Evolutionary conservation across 92 coral and sea anemone genomes (phyloP), one percentile per base, ranked within the genome.

Genomic region (Virgularia gustaviana): DNA sequence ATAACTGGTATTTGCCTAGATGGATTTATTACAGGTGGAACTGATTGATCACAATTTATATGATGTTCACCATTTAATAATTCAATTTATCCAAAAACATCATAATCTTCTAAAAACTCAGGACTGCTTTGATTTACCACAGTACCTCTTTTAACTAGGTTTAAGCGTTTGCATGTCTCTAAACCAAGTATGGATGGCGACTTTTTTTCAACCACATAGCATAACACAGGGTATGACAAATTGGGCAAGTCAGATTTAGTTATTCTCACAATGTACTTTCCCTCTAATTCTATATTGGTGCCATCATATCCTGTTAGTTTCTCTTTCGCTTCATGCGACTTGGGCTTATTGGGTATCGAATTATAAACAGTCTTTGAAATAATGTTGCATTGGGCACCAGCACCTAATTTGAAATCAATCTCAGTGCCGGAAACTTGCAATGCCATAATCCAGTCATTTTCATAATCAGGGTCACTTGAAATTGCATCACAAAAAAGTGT

Each of bases 391-490:
- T 70, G 64, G 27, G 61, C 61, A 37, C 47, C 64, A 29, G 64
- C 52, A 30, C 47, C 63, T 28, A 65, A 30, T 60, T 75, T 20
- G 73, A 12, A 73, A 18, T 29, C 43, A 16, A 75, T 60, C 33
- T 54, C 22, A n/a, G 79, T 57, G 16, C 72, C 73, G 13, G 63
- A 38, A 22, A 72, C 43, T 30, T 75, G 55, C 36, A 75, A 60
- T 37, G 56, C 51, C 15, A 39, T 15, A 29, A 57, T 39, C 70
- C 79, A 74, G 31, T 79, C 78, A 41, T 25, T 45, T 39, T 57
- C 57, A 28, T 30, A 37, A n/a, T 71, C 64, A 5, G 23, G 43
- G 0, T 59, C 39, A 13, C 41, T 13, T 2, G 39, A 28, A 9
- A 59, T n/a, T 43, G 28, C 71, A 33, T 79, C 49, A 6, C 19